phyloP scores from a whole-genome alignment of 2,888 invertebrate species.

The Phyto melanocephala region DNA sequence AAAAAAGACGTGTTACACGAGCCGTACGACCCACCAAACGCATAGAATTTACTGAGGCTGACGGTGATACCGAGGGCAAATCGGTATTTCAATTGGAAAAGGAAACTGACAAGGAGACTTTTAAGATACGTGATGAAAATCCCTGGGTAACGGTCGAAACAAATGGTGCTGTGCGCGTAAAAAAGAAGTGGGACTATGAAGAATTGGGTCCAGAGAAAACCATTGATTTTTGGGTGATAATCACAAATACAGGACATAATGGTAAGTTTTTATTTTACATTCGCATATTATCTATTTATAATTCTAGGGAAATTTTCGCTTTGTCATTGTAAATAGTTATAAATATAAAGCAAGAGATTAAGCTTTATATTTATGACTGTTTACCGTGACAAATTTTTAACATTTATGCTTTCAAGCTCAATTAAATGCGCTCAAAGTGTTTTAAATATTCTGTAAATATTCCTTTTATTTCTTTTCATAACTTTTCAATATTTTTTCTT shows the following conservation, averaged over 20 bases:
- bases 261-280: constrained; percentile 81
- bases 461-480: background rate
- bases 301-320: too few relatives aligned
- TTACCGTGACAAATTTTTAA: too few relatives aligned
- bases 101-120: constrained; percentile 94
- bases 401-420: background rate
- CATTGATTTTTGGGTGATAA: constrained; percentile 97
- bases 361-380: background rate
- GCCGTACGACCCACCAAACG: constrained; percentile 97
- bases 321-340: background rate
- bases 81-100: constrained; percentile 94
- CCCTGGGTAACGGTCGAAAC: constrained; percentile 96
- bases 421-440: background rate
- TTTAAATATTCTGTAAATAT: background rate
- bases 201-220: constrained; percentile 96
- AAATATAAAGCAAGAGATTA: background rate
- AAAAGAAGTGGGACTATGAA: constrained; percentile 98
- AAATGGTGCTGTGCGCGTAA: constrained; percentile 94
- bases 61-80: constrained; percentile 92
- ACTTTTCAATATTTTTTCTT: background rate
- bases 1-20: constrained; percentile 89
- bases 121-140: constrained; percentile 95
- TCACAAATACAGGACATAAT: constrained; percentile 92
- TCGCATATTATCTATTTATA: too few relatives aligned
- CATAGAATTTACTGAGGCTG: constrained; percentile 93